Percentiles rank a stretch among this genome's conserved stretches.
Evolutionary conservation across 1,140 invertebrate species (phyloP).

Genomic region (Parapsyche elsis): DNA sequence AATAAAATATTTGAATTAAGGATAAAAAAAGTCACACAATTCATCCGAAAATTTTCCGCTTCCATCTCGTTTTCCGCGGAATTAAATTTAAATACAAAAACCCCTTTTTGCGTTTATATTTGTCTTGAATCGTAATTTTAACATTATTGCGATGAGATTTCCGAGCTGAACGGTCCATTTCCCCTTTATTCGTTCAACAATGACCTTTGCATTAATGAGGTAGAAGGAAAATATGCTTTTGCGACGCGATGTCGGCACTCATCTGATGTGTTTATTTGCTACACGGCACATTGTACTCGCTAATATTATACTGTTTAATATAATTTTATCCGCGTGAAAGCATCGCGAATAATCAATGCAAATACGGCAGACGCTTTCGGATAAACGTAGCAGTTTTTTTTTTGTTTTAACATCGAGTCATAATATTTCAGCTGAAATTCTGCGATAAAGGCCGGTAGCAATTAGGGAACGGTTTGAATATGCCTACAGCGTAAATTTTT

Average conservation of each 20-base stretch:
- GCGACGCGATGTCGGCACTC: no score
- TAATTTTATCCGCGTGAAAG: not conserved
- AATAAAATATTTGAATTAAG: no score
- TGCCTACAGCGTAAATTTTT: no score
- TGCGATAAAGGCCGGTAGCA: no score
- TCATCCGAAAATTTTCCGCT: not conserved
- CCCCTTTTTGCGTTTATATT: not conserved
- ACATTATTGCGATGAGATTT: not conserved
- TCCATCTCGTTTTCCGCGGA: not conserved
- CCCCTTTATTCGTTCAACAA: not conserved
- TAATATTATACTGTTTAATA: not conserved
- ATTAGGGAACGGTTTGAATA: no score
- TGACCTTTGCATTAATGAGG: not conserved
- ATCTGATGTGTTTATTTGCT: no score
- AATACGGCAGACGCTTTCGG: no score
- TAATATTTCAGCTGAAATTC: no score
- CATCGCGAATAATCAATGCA: not conserved
- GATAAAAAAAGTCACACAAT: no score
- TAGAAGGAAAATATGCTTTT: not conserved
- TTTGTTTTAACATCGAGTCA: no score
- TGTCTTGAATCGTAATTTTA: constrained; percentile 8
- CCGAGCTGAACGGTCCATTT: constrained; percentile 1
- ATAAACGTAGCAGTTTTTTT: no score
- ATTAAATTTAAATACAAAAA: not conserved
- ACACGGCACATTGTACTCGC: no score